A percentile compares a stretch with the other conserved stretches of the same genome.
These are phyloP conservation scores for Varecia variegata DNA, from an alignment of 2,797 vertebrate species.

Conservation along the genomic window DNA sequence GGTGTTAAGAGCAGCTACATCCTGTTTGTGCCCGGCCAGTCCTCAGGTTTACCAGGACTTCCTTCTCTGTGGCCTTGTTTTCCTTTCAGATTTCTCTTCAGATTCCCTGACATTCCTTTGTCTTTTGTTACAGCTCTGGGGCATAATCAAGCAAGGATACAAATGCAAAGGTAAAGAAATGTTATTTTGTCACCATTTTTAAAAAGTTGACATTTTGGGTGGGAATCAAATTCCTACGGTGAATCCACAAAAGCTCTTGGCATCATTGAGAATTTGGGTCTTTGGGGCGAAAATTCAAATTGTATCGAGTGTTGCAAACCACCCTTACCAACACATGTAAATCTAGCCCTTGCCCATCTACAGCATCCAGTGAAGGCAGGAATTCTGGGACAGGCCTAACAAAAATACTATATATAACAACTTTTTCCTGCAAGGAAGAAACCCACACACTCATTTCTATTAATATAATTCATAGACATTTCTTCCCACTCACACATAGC, in stretches of 20 bases:
- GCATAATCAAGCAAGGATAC: slow-evolving; percentile 99
- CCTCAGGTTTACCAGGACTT: slow-evolving; percentile 73
- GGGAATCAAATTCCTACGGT: not conserved
- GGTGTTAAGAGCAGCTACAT: slow-evolving; percentile 87
- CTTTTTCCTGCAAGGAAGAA: not conserved
- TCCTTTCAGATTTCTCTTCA: slow-evolving; percentile 80
- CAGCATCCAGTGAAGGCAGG: not conserved
- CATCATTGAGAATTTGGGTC: not conserved
- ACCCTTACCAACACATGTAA: not conserved
- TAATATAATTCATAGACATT: not conserved
- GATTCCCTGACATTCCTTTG: slow-evolving; percentile 80
- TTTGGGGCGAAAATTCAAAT: not conserved
- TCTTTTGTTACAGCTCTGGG: slow-evolving; percentile 94
- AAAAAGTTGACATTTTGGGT: slow-evolving; percentile 1
- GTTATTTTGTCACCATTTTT: not conserved
- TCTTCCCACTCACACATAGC: not conserved
- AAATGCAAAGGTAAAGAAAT: slow-evolving; percentile 96
- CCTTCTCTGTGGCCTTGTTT: slow-evolving; percentile 80
- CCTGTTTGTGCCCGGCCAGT: slow-evolving; percentile 87
- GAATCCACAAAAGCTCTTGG: not conserved
- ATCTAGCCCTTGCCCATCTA: not conserved
- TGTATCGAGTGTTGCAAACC: not conserved
- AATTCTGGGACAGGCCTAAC: not conserved
- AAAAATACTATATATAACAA: not conserved
- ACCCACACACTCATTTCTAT: not conserved